phyloP scores from a whole-genome alignment of 2,113 vertebrate species.

The Equus przewalskii region DNA sequence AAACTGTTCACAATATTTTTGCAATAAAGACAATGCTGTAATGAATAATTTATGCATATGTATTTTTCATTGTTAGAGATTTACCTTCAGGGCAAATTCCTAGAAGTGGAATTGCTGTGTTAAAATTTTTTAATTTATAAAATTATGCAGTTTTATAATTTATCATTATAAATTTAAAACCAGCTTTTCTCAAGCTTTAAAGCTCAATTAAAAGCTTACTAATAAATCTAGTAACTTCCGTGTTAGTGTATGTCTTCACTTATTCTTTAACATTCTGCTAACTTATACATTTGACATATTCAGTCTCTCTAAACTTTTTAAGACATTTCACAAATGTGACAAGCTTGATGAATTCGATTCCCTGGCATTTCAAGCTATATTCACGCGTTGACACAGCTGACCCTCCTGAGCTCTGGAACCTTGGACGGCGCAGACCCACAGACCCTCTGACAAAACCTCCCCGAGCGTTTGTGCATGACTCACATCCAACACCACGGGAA shows the following conservation, averaged over 20 bases:
- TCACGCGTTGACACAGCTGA: accelerated
- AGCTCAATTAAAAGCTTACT: neutral
- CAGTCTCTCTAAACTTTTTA: neutral
- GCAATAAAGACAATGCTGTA: too few species aligned
- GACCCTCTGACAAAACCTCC: too few species aligned
- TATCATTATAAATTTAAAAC: neutral
- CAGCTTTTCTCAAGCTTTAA: neutral
- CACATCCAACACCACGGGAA: accelerated
- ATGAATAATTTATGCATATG: too few species aligned
- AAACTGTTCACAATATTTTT: too few species aligned
- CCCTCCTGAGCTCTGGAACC: accelerated
- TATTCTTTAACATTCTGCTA: neutral
- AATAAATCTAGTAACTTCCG: neutral
- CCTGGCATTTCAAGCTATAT: neutral
- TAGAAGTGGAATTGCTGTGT: neutral
- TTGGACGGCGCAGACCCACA: neutral
- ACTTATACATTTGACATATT: neutral
- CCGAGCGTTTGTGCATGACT: accelerated
- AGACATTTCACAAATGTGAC: neutral
- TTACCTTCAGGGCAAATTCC: neutral
- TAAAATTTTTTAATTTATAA: neutral
- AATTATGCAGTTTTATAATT: neutral
- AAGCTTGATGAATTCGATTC: neutral
- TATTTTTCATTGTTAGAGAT: neutral
- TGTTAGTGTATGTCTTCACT: neutral